Conservation (phyloP, 2,888 invertebrate genomes). For the Nomada goodeniana region DNA sequence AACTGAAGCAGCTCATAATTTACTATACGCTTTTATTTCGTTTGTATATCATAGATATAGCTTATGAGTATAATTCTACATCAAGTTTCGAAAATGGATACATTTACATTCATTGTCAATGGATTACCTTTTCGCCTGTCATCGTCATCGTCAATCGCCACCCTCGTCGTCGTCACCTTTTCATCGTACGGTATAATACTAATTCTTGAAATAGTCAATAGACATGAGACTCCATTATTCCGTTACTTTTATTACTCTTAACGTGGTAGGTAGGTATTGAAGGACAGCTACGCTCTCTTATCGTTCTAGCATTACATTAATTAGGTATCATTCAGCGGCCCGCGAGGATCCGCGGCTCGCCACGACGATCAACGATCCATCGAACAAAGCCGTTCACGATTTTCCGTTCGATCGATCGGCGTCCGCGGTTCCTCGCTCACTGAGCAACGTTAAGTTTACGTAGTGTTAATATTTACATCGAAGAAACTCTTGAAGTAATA, state of each 20-base stretch:
- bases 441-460: constrained; percentile 75
- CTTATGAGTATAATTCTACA: constrained; percentile 85
- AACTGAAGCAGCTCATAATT: constrained; percentile 67
- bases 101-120: constrained; percentile 85
- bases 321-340: constrained; percentile 77
- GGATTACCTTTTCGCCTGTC: constrained; percentile 79
- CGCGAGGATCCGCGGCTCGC: constrained; percentile 57
- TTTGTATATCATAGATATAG: constrained; percentile 84
- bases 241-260: constrained; percentile 79
- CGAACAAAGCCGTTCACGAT: neutral
- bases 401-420: constrained; percentile 12
- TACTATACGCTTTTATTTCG: constrained; percentile 84
- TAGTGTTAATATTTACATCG: constrained; percentile 84
- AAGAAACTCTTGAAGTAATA: constrained; percentile 79
- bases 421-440: constrained; percentile 58
- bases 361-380: constrained; percentile 2
- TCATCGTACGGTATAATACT: constrained; percentile 77
- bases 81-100: constrained; percentile 84
- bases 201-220: constrained; percentile 80
- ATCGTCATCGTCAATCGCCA: constrained; percentile 63
- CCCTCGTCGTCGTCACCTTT: constrained; percentile 44
- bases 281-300: constrained; percentile 83
- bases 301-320: constrained; percentile 82
- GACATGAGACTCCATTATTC: constrained; percentile 79
- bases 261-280: constrained; percentile 80